Percentiles rank a stretch among this genome's conserved stretches.
Evolutionary conservation across 2,888 invertebrate genomes (phyloP).

Genomic region (Tortricodes alternella): DNA sequence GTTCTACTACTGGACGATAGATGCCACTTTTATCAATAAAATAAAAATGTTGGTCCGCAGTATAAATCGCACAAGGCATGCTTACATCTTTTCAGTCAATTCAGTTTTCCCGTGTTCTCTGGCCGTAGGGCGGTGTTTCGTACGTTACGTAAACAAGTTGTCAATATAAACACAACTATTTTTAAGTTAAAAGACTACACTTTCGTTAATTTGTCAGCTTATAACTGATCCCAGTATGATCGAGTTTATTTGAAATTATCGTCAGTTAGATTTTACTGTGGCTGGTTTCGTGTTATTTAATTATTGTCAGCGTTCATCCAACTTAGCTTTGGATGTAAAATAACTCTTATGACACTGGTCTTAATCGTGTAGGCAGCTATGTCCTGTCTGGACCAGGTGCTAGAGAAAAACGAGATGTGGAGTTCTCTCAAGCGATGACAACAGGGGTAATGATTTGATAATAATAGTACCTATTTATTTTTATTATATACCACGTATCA

Average conservation of each 20-base stretch:
- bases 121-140: conserved; percentile 72
- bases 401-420: conserved; percentile 67
- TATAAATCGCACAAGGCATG: conserved; percentile 30
- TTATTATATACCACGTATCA: too few species aligned
- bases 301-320: conserved; percentile 35
- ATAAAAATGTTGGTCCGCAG: conserved; percentile 4
- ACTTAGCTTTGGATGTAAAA: conserved; percentile 50
- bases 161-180: conserved; percentile 56
- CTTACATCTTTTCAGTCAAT: conserved; percentile 62
- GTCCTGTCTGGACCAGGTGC: conserved; percentile 67
- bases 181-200: conserved; percentile 17
- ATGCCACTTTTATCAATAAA: conserved; percentile 37
- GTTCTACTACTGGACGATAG: conserved; percentile 52
- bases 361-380: conserved; percentile 50
- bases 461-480: not conserved
- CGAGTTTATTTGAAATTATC: not conserved
- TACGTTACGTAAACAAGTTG: conserved; percentile 71
- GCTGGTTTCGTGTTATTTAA: conserved; percentile 18
- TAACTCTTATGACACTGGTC: conserved; percentile 57
- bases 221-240: not conserved
- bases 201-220: conserved; percentile 1
- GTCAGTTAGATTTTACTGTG: not conserved
- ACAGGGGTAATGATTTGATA: conserved; percentile 56
- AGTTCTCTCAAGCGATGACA: conserved; percentile 72
- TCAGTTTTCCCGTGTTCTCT: conserved; percentile 72